Percentiles rank a stretch among this genome's conserved stretches.
Conservation (phyloP, 1,140 invertebrate genomes). For the Trichonephila clavipes region DNA sequence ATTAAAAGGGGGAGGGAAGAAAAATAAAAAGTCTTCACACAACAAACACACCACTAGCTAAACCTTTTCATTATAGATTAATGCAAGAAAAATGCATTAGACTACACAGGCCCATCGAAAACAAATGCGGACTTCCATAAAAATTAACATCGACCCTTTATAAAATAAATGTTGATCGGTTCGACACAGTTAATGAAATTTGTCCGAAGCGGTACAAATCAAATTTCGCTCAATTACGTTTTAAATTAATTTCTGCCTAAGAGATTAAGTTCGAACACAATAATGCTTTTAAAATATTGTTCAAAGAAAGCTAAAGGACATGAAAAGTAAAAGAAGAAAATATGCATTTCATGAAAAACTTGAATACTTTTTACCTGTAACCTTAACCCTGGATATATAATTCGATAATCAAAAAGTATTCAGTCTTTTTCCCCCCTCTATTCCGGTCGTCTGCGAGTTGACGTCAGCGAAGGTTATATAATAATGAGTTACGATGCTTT, state of each 20-base stretch:
- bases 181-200: neutral
- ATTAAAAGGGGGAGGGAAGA: too few species aligned
- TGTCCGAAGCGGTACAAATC: neutral
- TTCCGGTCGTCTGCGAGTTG: neutral
- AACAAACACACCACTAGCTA: too few species aligned
- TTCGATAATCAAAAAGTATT: neutral
- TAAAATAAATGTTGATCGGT: too few species aligned
- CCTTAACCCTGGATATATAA: neutral
- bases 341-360: neutral
- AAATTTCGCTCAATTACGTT: neutral
- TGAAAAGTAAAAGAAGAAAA: neutral
- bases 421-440: neutral
- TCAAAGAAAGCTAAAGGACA: too few species aligned
- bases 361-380: neutral
- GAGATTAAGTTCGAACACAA: too few species aligned
- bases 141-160: too few species aligned
- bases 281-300: too few species aligned
- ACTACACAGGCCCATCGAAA: too few species aligned
- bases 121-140: too few species aligned
- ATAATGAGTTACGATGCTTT: neutral
- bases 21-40: too few species aligned
- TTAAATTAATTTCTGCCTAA: neutral
- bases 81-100: too few species aligned
- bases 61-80: too few species aligned
- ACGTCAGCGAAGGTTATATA: constrained; percentile 8